Evolutionary conservation across 1,140 invertebrate genomes (phyloP).

Genomic region (Eurosta solidaginis): DNA sequence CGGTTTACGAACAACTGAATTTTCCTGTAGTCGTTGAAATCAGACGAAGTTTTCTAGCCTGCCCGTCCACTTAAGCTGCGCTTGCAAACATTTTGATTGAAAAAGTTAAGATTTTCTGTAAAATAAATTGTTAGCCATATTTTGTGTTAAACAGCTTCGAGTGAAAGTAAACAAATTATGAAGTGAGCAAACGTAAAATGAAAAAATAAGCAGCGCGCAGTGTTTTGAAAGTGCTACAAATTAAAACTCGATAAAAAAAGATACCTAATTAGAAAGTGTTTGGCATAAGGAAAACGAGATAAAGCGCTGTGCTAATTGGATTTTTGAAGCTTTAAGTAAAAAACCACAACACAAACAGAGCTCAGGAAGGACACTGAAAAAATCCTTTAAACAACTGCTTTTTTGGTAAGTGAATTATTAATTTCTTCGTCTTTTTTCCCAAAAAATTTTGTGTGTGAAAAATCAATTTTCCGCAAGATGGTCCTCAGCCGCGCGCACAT

Average conservation of each 20-base stretch:
- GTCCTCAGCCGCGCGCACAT: neutral
- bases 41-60: constrained; percentile 19
- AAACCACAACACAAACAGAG: too few relatives aligned
- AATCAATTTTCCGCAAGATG: constrained; percentile 31
- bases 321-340: neutral
- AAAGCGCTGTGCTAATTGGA: neutral
- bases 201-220: too few relatives aligned
- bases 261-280: too few relatives aligned
- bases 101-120: neutral
- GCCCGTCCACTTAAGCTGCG: constrained; percentile 1
- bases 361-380: too few relatives aligned
- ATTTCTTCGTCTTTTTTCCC: neutral
- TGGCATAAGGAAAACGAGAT: too few relatives aligned
- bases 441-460: constrained; percentile 7
- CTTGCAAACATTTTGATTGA: neutral
- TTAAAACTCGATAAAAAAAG: too few relatives aligned
- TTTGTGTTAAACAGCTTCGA: neutral
- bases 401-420: neutral
- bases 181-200: too few relatives aligned
- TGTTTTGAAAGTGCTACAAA: too few relatives aligned
- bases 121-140: neutral
- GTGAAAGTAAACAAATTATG: neutral
- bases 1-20: neutral
- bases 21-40: neutral
- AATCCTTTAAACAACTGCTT: neutral